Percentiles rank a stretch among this genome's conserved stretches.
Conservation (phyloP, 2,797 vertebrate genomes). For the Halcyon badia region DNA sequence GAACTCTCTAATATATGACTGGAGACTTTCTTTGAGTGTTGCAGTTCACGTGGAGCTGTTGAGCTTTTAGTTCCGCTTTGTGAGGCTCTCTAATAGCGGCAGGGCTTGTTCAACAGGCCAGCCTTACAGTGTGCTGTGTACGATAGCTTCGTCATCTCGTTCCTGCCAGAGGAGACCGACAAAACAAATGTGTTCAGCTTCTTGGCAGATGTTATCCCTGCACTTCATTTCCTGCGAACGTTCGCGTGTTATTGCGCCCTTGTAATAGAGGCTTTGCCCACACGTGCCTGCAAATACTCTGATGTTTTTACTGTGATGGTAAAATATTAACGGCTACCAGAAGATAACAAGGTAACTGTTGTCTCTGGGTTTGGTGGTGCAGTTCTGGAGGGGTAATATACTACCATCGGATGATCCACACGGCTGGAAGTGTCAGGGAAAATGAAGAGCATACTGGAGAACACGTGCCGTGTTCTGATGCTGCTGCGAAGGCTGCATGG, state of each 20-base stretch:
- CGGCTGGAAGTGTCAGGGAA: background rate
- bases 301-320: background rate
- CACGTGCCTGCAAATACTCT: background rate
- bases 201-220: constrained; percentile 50
- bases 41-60: background rate
- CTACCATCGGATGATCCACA: background rate
- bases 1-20: background rate
- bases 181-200: constrained; percentile 45
- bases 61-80: background rate
- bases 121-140: fast-evolving
- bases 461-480: fast-evolving
- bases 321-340: constrained; percentile 32
- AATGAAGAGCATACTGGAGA: background rate
- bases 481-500: fast-evolving
- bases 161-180: constrained; percentile 14
- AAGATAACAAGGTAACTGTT: background rate
- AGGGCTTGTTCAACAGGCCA: background rate
- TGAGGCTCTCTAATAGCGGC: background rate
- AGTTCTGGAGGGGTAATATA: background rate
- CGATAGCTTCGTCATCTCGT: background rate
- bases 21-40: background rate
- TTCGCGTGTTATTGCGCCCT: background rate
- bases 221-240: constrained; percentile 54
- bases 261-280: background rate
- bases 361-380: background rate